Evolutionary conservation across 2,888 invertebrate genomes (phyloP), one percentile per base, ranked within the genome.

Genomic region (Asteroscopus sphinx): DNA sequence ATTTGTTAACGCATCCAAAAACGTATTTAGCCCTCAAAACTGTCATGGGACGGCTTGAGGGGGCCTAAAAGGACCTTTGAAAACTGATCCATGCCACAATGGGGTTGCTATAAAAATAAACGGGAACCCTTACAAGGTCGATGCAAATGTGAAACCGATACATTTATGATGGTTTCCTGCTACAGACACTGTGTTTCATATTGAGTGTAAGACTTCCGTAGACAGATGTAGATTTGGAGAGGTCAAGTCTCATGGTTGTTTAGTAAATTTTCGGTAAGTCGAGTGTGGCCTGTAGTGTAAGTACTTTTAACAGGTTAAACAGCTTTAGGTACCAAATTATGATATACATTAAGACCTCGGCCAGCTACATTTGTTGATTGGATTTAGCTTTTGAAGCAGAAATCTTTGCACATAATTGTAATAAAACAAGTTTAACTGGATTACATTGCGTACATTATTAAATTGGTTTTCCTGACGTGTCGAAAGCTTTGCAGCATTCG

Each of bases 71-170:
- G 36, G 53, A 48, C 64, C 61, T 65, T 47, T 39, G 68, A 73
- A 81, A 77, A 72, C 64, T 68, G 78, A 81, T 73, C 70, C 65
- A 54, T 62, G 12, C 41, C 48, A 61, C 70, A 60, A 60, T 44
- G 55, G 62, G 71, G 67, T 54, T 58, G 64, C 52, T 65, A 73
- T 80, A 77, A 81, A 81, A 79, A 82, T 82, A 82, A 81, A 80
- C 66, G 66, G 69, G 71, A 72, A 58, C 65, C 65, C 71, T 68
- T 54, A 68, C 69, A 81, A 80, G 79, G 77, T 73, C 70, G 75
- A 65, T 58, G 70, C 65, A 73, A 79, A 78, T 76, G 67, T 71
- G 73, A 78, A 75, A 78, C 73, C 68, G 75, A 83, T 83, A 79
- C 66, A 62, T 63, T 56, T 46, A 63, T 56, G 48, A 64, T 32